A percentile compares a stretch with the other conserved stretches of the same genome.
Conservation (phyloP, 1,140 invertebrate genomes). For the Coelopa frigida region DNA sequence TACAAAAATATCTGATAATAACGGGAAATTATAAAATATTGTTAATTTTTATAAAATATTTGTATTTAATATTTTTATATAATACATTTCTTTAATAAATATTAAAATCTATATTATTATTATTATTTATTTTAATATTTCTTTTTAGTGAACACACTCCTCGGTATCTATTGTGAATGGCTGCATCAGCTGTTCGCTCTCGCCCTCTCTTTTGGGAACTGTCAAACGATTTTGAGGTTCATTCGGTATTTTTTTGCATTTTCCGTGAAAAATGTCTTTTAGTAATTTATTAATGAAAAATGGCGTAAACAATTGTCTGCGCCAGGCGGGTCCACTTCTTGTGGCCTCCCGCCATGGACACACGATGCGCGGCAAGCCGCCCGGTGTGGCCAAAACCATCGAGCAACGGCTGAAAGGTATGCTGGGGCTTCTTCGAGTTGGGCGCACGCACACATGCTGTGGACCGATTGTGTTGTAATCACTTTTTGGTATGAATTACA, state of each 20-base stretch:
- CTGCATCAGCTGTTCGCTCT: not conserved
- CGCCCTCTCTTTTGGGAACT: too few species aligned
- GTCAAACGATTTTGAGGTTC: not conserved
- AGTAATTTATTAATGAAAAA: conserved; percentile 40
- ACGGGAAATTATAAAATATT: too few species aligned
- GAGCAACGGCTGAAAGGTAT: conserved; percentile 55
- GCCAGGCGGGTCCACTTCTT: conserved; percentile 14
- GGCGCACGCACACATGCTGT: conserved; percentile 1
- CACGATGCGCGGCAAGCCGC: conserved; percentile 58
- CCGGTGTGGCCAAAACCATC: conserved; percentile 56
- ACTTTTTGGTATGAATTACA: conserved; percentile 9
- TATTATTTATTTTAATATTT: too few species aligned
- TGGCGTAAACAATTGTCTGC: conserved; percentile 15
- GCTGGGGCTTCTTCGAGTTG: too few species aligned
- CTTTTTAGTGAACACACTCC: not conserved
- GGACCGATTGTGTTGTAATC: conserved; percentile 6
- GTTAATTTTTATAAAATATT: too few species aligned
- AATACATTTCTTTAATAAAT: too few species aligned
- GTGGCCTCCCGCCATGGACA: conserved; percentile 47
- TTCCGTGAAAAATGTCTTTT: conserved; percentile 30
- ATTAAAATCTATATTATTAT: too few species aligned
- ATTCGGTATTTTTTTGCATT: conserved; percentile 1
- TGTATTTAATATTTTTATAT: too few species aligned
- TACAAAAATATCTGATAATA: too few species aligned
- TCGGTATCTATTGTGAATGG: not conserved